These are phyloP conservation scores for Procavia capensis DNA, from an alignment of 2,113 vertebrate genomes.

Conservation along the genomic window DNA sequence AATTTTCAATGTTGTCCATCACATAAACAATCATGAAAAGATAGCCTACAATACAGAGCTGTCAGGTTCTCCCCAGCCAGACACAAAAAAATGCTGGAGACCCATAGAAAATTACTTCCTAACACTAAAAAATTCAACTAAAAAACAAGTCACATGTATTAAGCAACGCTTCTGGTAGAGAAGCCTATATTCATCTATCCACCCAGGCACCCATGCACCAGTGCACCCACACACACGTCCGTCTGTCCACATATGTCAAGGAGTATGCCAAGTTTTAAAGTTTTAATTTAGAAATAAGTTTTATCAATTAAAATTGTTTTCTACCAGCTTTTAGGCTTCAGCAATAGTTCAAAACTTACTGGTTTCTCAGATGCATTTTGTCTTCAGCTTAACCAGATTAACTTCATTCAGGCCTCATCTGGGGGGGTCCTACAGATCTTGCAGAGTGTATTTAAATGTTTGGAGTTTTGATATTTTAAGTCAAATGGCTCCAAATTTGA, in stretches of 20 bases:
- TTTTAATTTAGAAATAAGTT: not conserved
- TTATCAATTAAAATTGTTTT: not conserved
- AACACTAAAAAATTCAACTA: not conserved
- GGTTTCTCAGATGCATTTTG: not conserved
- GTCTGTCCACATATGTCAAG: not conserved
- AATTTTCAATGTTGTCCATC: not conserved
- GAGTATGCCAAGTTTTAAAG: not conserved
- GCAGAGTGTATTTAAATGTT: not conserved
- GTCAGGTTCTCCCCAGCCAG: not conserved
- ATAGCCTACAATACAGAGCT: not conserved
- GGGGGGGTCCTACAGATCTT: not conserved
- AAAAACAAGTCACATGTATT: not conserved
- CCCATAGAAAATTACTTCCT: not conserved
- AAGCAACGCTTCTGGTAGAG: not conserved
- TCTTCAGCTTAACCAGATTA: not conserved
- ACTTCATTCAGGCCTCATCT: not conserved
- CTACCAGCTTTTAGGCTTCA: not conserved
- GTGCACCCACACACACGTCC: no score
- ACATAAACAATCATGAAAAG: not conserved
- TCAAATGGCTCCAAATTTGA: not conserved
- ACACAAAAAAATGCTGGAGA: not conserved
- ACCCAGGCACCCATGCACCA: no score
- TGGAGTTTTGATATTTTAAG: not conserved
- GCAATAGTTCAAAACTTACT: not conserved
- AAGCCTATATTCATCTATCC: not conserved